phyloP scores from a whole-genome alignment of 1,140 invertebrate genomes.

The Panagrolaimus sp. region DNA sequence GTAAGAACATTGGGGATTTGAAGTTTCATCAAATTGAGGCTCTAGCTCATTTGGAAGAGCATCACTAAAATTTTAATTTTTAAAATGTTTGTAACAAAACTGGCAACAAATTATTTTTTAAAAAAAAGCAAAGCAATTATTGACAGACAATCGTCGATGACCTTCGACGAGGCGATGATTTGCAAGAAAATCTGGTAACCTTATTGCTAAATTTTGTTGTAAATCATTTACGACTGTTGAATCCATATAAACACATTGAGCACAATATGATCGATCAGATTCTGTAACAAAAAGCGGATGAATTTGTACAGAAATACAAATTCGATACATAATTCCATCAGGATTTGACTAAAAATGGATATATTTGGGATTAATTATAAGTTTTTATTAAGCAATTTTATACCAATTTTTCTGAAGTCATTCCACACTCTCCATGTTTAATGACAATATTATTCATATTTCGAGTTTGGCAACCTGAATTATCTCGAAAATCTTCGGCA shows the following conservation, averaged over 20 bases:
- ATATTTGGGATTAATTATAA: too few relatives aligned
- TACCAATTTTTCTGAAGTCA: slow-evolving; percentile 55
- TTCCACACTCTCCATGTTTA: slow-evolving; percentile 55
- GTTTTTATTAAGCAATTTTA: too few relatives aligned
- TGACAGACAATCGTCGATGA: neutral
- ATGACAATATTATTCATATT: slow-evolving; percentile 55
- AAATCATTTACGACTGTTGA: slow-evolving; percentile 55
- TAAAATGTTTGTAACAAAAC: slow-evolving; percentile 13
- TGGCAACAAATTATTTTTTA: neutral
- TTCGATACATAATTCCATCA: slow-evolving; percentile 52
- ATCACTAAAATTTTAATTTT: slow-evolving; percentile 35
- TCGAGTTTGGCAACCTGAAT: slow-evolving; percentile 44
- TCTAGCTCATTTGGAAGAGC: slow-evolving; percentile 46
- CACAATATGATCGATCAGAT: slow-evolving; percentile 43
- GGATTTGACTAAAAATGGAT: slow-evolving; percentile 50
- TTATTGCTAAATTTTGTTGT: slow-evolving; percentile 52
- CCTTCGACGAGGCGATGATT: neutral
- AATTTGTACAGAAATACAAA: slow-evolving; percentile 49
- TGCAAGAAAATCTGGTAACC: slow-evolving; percentile 23
- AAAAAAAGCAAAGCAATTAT: neutral
- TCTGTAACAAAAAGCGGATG: slow-evolving; percentile 44
- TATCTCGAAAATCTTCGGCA: slow-evolving; percentile 55
- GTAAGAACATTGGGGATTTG: slow-evolving; percentile 52
- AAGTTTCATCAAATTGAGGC: slow-evolving; percentile 56
- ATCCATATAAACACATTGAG: slow-evolving; percentile 59